Conservation (phyloP, 2,888 invertebrate species). For the Pinctada fucata region DNA sequence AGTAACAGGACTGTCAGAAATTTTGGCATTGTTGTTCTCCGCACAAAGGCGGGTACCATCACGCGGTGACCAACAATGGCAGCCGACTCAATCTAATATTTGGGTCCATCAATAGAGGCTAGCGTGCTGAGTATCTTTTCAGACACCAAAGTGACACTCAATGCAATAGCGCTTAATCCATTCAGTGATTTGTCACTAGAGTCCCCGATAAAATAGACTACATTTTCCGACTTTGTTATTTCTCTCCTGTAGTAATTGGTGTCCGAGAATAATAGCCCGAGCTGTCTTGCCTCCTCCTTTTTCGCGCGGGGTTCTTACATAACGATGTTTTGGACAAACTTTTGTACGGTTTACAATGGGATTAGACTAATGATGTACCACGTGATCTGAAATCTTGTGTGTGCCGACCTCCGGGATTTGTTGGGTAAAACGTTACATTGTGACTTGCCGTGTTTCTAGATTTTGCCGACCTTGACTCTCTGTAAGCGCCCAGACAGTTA, state of each 20-base stretch:
- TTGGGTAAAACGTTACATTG: no score
- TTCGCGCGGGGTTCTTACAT: slow-evolving; percentile 21
- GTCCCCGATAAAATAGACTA: slow-evolving; percentile 34
- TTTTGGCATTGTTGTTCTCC: slow-evolving; percentile 25
- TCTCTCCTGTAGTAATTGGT: slow-evolving; percentile 35
- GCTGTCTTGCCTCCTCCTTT: slow-evolving; percentile 15
- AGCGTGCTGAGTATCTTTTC: slow-evolving; percentile 32
- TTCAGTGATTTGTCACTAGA: slow-evolving; percentile 32
- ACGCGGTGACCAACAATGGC: slow-evolving; percentile 22
- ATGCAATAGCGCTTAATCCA: slow-evolving; percentile 34
- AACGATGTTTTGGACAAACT: slow-evolving; percentile 25
- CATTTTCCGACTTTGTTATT: slow-evolving; percentile 35
- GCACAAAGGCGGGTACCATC: slow-evolving; percentile 21
- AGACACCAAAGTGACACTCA: slow-evolving; percentile 33
- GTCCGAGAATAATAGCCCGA: slow-evolving; percentile 23
- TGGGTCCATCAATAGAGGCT: slow-evolving; percentile 27
- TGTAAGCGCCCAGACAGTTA: no score
- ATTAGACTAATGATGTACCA: not conserved
- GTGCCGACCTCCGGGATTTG: no score
- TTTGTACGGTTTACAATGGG: slow-evolving; percentile 25
- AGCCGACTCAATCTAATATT: slow-evolving; percentile 27
- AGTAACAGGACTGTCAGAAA: slow-evolving; percentile 22
- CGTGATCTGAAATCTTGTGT: not conserved
- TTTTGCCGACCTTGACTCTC: no score
- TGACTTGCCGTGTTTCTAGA: no score